phyloP scores from a whole-genome alignment of 1,140 invertebrate genomes.

The Drosophila arawakana region DNA sequence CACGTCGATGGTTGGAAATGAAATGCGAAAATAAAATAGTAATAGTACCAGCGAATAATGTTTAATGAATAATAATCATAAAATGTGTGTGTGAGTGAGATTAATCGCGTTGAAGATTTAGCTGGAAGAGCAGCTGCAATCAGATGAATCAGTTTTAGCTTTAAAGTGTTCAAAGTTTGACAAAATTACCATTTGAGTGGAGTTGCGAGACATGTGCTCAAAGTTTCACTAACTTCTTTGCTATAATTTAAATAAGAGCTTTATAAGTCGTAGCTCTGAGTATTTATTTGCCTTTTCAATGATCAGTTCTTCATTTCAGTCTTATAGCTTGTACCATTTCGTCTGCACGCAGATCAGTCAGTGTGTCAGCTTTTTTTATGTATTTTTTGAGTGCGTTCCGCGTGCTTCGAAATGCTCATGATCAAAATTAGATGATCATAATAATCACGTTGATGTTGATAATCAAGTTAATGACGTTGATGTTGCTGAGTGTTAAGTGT shows the following conservation, averaged over 20 bases:
- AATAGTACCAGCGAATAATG: background rate
- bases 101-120: slow-evolving; percentile 24
- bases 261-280: too few relatives aligned
- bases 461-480: background rate
- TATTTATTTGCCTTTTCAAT: too few relatives aligned
- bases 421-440: slow-evolving; percentile 29
- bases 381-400: slow-evolving; percentile 3
- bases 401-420: slow-evolving; percentile 25
- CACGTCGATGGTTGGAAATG: slow-evolving; percentile 22
- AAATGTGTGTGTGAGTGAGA: slow-evolving; percentile 12
- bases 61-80: slow-evolving; percentile 8
- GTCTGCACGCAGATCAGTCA: too few relatives aligned
- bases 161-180: background rate
- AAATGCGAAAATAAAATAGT: background rate
- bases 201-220: slow-evolving; percentile 8
- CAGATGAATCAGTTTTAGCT: slow-evolving; percentile 23
- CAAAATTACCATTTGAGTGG: background rate
- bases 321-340: too few relatives aligned
- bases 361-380: too few relatives aligned
- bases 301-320: too few relatives aligned
- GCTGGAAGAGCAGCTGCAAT: slow-evolving; percentile 14
- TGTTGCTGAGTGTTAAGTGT: slow-evolving; percentile 18
- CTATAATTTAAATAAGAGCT: too few relatives aligned
- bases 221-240: slow-evolving; percentile 5
- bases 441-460: slow-evolving; percentile 2